Base-by-base conservation (phyloP, 2,888 invertebrate species). In the Marasmarcha lunaedactyla region DNA sequence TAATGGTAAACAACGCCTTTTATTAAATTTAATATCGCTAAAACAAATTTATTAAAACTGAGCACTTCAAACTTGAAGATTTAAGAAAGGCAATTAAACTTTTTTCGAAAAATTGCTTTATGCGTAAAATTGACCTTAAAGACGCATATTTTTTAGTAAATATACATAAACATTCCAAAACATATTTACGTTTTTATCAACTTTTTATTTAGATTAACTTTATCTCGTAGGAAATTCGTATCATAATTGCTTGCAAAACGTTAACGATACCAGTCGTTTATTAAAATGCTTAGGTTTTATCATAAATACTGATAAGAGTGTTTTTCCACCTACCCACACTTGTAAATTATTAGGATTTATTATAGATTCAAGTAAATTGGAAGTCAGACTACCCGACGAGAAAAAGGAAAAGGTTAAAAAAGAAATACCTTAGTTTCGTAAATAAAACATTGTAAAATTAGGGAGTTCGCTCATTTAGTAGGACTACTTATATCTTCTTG, bases 31-130 rank as follows among this genome's bases (percentile, higher is more conserved):
- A 14, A 39, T 35, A 39, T 9, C 35, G n/a, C 10, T 36, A 35
- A 35, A 39, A 39, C 27, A 30, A 33, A 15, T 39, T 36, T 11
- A 39, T 39, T 14, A 35, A 39, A 1, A 39, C 39, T n/a, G 10
- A 34, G 14, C 39, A 39, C 11, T 39, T 39, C 15, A 39, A 39
- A 36, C 26, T 36, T n/a, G 30, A 39, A 39, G 39, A 39, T 30
- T 14, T 30, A 4, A 35, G 39, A 30, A 39, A 35, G 2, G 39
- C 39, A 12, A 30, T 35, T 1, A 38, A 33, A 33, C n/a, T 38
- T 14, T 1, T 38, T 20, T 27, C 39, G 7, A 12, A 35, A 20
- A 15, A 40, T 36, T 40, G 36, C 30, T 33, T 12, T 9, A 40
- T 40, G 40, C 15, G 15, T 13, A 30, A 13, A 9, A 9, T 40